phyloP scores from a whole-genome alignment of 2,113 vertebrate species.

The Stercorarius parasiticus region DNA sequence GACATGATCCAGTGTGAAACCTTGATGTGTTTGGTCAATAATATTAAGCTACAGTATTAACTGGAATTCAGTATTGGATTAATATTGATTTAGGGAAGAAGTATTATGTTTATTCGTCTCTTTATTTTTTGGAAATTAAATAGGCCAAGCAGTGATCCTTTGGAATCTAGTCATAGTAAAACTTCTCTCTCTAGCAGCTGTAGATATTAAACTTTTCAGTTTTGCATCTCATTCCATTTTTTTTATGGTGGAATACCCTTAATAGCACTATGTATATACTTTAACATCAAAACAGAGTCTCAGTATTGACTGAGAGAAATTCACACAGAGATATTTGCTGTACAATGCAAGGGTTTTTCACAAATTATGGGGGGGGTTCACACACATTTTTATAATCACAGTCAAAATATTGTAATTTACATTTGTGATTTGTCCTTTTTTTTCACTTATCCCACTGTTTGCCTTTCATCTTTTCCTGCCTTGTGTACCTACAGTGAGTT shows the following conservation, averaged over 20 bases:
- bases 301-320: background rate
- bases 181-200: background rate
- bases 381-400: background rate
- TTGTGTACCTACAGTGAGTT: background rate
- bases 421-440: background rate
- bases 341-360: background rate
- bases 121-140: background rate
- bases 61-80: background rate
- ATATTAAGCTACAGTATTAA: background rate
- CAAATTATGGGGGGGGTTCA: background rate
- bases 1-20: background rate
- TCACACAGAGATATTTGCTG: background rate
- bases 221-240: background rate
- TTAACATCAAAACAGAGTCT: background rate
- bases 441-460: background rate
- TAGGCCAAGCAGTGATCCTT: background rate
- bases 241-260: background rate
- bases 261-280: background rate
- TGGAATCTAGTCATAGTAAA: background rate
- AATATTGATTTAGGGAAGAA: background rate
- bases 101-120: background rate
- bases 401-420: background rate
- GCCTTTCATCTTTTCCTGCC: background rate
- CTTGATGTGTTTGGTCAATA: background rate
- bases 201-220: background rate